These are phyloP conservation scores for Tortricodes alternella DNA, from an alignment of 2,888 invertebrate genomes.

Conservation along the genomic window DNA sequence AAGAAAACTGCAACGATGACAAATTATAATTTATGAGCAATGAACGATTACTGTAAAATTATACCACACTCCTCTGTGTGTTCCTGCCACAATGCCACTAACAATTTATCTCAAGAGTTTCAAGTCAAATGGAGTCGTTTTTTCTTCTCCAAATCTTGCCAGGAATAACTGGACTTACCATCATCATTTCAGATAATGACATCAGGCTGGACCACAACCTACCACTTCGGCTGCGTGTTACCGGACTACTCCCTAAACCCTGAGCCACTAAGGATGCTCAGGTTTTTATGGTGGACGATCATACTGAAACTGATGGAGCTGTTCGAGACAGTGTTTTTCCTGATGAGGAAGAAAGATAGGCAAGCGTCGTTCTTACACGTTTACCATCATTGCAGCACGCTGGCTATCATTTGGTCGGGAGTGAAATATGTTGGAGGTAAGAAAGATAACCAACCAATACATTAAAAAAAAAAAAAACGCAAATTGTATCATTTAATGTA, in stretches of 20 bases:
- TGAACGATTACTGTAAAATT: too few relatives aligned
- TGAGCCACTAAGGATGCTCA: slow-evolving; percentile 82
- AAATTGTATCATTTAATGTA: too few relatives aligned
- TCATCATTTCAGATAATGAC: slow-evolving; percentile 78
- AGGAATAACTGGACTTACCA: too few relatives aligned
- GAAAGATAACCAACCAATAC: too few relatives aligned
- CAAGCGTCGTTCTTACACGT: slow-evolving; percentile 88
- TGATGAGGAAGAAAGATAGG: slow-evolving; percentile 86
- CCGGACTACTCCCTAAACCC: slow-evolving; percentile 87
- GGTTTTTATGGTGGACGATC: slow-evolving; percentile 84
- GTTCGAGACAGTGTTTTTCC: slow-evolving; percentile 87
- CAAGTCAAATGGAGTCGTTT: too few relatives aligned
- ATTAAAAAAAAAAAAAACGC: too few relatives aligned
- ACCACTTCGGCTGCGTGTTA: slow-evolving; percentile 85
- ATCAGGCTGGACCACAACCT: slow-evolving; percentile 85
- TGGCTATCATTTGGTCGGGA: slow-evolving; percentile 83
- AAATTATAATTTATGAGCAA: too few relatives aligned
- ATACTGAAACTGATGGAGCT: slow-evolving; percentile 86
- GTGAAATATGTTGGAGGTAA: slow-evolving; percentile 86
- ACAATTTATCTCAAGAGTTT: too few relatives aligned
- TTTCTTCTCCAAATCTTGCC: too few relatives aligned
- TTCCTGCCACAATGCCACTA: too few relatives aligned
- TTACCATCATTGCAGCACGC: slow-evolving; percentile 87
- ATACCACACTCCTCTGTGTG: too few relatives aligned
- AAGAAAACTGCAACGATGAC: too few relatives aligned